Evolutionary conservation across 2,797 vertebrate species (phyloP).

Genomic region (Pantherophis vulpinus): DNA sequence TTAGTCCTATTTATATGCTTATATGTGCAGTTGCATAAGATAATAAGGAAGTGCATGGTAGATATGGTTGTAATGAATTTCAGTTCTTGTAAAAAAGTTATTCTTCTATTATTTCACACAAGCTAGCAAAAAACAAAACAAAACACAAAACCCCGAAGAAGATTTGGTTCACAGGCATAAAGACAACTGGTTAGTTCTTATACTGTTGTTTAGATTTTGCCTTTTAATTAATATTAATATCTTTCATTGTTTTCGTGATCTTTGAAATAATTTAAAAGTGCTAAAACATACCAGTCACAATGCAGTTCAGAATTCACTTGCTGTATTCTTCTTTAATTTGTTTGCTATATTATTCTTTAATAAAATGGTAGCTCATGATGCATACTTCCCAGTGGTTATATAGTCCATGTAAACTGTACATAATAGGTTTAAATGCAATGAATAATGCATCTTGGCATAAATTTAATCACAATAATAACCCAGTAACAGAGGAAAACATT

Average conservation of each 20-base stretch:
- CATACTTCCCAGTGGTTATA: slow-evolving; percentile 6
- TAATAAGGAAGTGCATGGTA: not conserved
- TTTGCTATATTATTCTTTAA: slow-evolving; percentile 13
- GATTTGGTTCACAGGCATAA: not conserved
- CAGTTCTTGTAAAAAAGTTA: not conserved
- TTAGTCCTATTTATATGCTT: not conserved
- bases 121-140: not conserved
- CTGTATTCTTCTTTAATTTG: not conserved
- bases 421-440: slow-evolving; percentile 30
- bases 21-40: not conserved
- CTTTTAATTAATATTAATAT: slow-evolving; percentile 1
- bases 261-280: slow-evolving; percentile 10
- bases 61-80: not conserved
- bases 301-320: not conserved
- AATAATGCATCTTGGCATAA: slow-evolving; percentile 27
- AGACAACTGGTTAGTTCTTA: not conserved
- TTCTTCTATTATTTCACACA: not conserved
- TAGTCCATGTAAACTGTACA: slow-evolving; percentile 13
- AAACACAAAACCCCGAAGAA: not conserved
- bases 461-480: slow-evolving; percentile 37
- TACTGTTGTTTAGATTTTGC: not conserved
- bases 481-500: slow-evolving; percentile 34
- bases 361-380: not conserved
- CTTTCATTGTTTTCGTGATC: slow-evolving; percentile 17
- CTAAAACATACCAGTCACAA: not conserved